phyloP scores from a whole-genome alignment of 2,113 vertebrate species.

The Cyanistes caeruleus region DNA sequence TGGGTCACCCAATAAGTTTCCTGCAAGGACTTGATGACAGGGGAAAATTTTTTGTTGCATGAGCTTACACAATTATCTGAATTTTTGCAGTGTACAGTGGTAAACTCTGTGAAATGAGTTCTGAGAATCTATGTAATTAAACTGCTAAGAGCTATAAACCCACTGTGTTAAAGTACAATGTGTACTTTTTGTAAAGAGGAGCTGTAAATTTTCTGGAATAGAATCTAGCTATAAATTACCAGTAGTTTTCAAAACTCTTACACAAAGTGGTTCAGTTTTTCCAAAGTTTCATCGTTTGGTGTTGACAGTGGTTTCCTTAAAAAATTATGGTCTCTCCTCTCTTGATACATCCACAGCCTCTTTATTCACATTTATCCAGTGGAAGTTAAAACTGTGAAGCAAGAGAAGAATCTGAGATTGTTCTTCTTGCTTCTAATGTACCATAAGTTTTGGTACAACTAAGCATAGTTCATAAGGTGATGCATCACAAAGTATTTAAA shows the following conservation, averaged over 20 bases:
- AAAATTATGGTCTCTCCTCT: not conserved
- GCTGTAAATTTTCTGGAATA: not conserved
- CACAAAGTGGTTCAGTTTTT: not conserved
- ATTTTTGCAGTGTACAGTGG: not conserved
- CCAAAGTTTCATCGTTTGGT: not conserved
- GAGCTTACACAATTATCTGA: not conserved
- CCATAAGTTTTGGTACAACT: not conserved
- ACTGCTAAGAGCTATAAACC: not conserved
- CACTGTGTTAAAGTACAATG: not conserved
- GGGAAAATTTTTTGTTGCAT: not conserved
- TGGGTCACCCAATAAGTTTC: not conserved
- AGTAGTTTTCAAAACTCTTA: not conserved
- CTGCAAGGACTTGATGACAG: not conserved
- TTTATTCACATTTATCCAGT: constrained; percentile 18
- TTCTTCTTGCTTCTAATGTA: not conserved
- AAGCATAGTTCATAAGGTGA: not conserved
- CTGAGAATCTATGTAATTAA: not conserved
- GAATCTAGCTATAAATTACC: not conserved
- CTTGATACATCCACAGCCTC: not conserved
- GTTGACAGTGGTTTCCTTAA: not conserved
- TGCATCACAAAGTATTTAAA: not conserved
- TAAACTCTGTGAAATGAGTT: not conserved
- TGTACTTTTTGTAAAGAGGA: not conserved
- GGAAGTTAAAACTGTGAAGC: not conserved
- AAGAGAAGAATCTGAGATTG: not conserved